Evolutionary conservation across 2,113 vertebrate species (phyloP), one percentile per base, ranked within the genome.

Genomic region (Larimichthys crocea): DNA sequence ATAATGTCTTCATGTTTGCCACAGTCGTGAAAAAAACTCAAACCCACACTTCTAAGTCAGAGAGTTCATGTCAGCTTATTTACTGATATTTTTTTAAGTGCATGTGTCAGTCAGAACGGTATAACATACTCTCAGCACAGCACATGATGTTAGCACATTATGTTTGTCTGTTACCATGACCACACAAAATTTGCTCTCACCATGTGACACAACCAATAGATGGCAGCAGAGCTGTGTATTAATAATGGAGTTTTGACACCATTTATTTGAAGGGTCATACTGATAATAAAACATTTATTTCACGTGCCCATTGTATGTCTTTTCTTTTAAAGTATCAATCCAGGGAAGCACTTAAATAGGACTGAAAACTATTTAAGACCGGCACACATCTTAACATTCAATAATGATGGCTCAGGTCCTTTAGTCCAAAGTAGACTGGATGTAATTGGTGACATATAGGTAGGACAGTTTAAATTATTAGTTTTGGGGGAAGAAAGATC

Each of bases 1-100:
- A 94, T 83, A 3, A 72, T 80, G 79, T 77, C 91, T 76, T 83
- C 19, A 56, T 75, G 31, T 82, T 85, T 83, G 65, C 69, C 74
- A 80, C 68, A 66, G 22, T 70, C 26, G 60, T 61, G 7, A 40
- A 52, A 55, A 76, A 80, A 73, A 68, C 53, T 22, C 10, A 65
- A 79, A 67, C 17, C 15, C 1, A 3, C 62, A 57, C 22, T 65
- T 72, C 55, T 35, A 5, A 56, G 24, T 12, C 8, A 64, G 11
- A 65, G 7, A 42, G 17, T 65, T 82, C 35, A 53, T 10, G 0
- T 62, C 19, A 67, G 57, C 35, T 66, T 72, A 46, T 72, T 72
- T 9, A 22, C 8, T 70, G 2, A 57, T 52, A 44, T 61, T 46
- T 61, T 46, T 59, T 65, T 61, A 48, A 69, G 70, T 17, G 31